Evolutionary conservation across 2,113 vertebrate genomes (phyloP).

Genomic region (Heliornis fulica): DNA sequence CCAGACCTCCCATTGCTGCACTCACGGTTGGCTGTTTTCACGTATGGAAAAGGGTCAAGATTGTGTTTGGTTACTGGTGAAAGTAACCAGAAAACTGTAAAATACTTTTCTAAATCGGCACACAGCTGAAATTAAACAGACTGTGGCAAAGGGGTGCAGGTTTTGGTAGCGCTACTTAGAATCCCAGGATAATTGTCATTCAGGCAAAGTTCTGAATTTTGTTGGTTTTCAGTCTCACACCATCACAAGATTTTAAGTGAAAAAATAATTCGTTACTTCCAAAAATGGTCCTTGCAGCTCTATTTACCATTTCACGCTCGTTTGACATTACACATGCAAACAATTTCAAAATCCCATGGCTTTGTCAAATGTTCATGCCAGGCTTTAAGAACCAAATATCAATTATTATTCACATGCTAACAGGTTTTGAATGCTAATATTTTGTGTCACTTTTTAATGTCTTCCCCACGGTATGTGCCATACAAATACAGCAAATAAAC

Average conservation of each 20-base stretch:
- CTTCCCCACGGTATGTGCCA: background rate
- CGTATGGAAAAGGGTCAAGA: constrained; percentile 71
- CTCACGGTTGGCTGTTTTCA: constrained; percentile 67
- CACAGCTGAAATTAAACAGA: constrained; percentile 60
- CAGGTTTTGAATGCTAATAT: background rate
- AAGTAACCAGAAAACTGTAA: constrained; percentile 59
- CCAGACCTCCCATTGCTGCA: constrained; percentile 73
- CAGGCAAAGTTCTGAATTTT: background rate
- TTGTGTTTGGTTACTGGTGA: constrained; percentile 71
- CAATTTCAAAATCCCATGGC: background rate
- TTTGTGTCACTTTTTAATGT: background rate
- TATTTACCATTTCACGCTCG: background rate
- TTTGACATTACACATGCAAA: background rate
- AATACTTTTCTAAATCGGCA: constrained; percentile 47
- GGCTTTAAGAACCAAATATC: background rate
- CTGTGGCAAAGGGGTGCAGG: constrained; percentile 27
- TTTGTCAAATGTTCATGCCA: background rate
- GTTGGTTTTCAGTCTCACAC: constrained; percentile 18
- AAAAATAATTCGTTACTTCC: background rate
- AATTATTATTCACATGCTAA: background rate
- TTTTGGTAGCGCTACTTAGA: constrained; percentile 60
- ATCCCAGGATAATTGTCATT: constrained; percentile 12
- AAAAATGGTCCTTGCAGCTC: background rate
- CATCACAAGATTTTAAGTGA: constrained; percentile 11
- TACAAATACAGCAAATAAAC: background rate